phyloP scores from a whole-genome alignment of 92 coral and sea anemone species.

The Phymanthus crucifer region DNA sequence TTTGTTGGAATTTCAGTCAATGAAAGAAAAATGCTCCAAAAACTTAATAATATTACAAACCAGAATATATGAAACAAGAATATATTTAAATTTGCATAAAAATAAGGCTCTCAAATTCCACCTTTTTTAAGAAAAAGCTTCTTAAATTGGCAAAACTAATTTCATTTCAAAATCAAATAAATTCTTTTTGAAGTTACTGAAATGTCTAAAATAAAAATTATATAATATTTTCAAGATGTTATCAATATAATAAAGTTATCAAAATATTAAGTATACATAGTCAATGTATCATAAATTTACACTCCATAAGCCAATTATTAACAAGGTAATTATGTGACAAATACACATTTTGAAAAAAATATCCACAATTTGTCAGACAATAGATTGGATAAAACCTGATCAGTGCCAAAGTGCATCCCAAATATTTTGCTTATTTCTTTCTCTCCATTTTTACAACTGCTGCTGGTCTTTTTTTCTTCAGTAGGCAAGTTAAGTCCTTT shows the following conservation, averaged over 20 bases:
- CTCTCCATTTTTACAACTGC: background rate
- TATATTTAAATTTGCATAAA: background rate
- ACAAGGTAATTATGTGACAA: too few species aligned
- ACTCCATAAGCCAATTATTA: too few species aligned
- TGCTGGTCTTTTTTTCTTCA: background rate
- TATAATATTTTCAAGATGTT: too few species aligned
- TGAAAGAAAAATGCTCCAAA: background rate
- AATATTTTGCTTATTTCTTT: background rate
- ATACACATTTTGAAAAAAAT: too few species aligned
- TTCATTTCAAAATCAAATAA: background rate
- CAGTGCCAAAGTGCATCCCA: too few species aligned
- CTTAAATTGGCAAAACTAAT: background rate
- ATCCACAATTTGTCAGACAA: too few species aligned
- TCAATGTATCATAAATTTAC: too few species aligned
- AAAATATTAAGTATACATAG: too few species aligned
- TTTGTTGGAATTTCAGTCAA: background rate
- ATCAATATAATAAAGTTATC: too few species aligned
- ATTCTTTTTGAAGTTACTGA: background rate
- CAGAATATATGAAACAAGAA: background rate
- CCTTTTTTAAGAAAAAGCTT: background rate
- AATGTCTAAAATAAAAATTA: too few species aligned
- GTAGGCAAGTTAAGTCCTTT: background rate
- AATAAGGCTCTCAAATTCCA: background rate
- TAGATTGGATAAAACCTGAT: too few species aligned
- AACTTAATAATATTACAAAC: too few species aligned